Evolutionary conservation across 1,140 invertebrate genomes (phyloP).

Genomic region (Macrostomum lignano): DNA sequence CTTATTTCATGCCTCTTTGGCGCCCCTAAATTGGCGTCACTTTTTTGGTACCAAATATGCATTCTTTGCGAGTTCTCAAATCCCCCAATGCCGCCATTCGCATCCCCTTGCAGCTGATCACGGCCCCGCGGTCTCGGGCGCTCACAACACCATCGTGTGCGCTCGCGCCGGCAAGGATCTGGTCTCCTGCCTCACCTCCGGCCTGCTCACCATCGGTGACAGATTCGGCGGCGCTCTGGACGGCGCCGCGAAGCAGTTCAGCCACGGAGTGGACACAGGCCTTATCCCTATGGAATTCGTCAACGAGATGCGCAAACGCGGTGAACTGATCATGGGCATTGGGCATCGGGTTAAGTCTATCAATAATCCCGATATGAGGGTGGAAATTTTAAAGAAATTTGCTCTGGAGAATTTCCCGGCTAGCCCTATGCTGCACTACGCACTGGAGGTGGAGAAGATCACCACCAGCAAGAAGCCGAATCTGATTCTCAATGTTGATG

Average conservation of each 20-base stretch:
- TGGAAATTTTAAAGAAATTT: constrained; percentile 76
- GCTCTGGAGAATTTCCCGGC: constrained; percentile 67
- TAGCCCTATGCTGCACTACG: constrained; percentile 69
- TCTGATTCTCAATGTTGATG: constrained; percentile 92
- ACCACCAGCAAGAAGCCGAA: constrained; percentile 94
- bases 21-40: too few species aligned
- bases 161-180: constrained; percentile 93
- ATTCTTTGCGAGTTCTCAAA: too few species aligned
- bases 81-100: too few species aligned
- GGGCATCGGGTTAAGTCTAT: constrained; percentile 84
- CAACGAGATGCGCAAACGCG: constrained; percentile 78
- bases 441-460: constrained; percentile 87
- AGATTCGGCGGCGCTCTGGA: constrained; percentile 91
- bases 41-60: too few species aligned
- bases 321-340: constrained; percentile 93
- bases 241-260: constrained; percentile 75
- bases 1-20: too few species aligned
- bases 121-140: constrained; percentile 87
- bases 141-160: constrained; percentile 96
- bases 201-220: constrained; percentile 86
- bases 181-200: constrained; percentile 75
- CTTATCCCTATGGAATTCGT: constrained; percentile 93
- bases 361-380: constrained; percentile 88
- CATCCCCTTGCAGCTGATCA: too few species aligned
- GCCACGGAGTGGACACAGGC: constrained; percentile 67